Evolutionary conservation across 2,888 invertebrate species (phyloP), one percentile per base, ranked within the genome.

Genomic region (Plutella xylostella): DNA sequence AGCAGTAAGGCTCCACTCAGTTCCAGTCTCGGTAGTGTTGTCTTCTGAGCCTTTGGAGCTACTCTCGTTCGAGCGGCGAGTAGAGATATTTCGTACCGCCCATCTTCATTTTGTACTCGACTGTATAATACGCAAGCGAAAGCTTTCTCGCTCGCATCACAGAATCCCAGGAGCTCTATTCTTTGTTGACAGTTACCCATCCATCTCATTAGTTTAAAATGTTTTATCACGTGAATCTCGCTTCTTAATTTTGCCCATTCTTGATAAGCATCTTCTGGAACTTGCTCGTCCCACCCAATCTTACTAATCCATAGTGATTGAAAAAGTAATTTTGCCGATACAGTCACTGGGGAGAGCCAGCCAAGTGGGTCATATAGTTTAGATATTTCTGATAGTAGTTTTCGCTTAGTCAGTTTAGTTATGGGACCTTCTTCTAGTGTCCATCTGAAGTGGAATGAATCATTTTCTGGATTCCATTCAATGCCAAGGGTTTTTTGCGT

Each of bases 401-500:
- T 4, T 15, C 52, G 43, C 43, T 51, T 51, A 11, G 51, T 50
- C 33, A 47, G 30, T 25, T 22, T 33, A 4, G 14, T 12, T 7
- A 25, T 5, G 25, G n/a, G n/a, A 2, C 22, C 14, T 12, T 14
- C 1, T 3, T 42, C 20, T 15, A 47, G 18, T 30, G 37, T 37
- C 43, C 42, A 46, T 34, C 51, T 51, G n/a, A 52, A 52, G 4
- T 43, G 34, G 38, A 48, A 51, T 0, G 20, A 47, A 20, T 45
- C 38, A 4, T 12, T 7, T n/a, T n/a, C 21, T n/a, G 38, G 4
- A 15, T 38, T 38, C 20, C 21, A 38, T 12, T 7, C 21, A 7
- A 38, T 20, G 4, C 38, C 38, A n/a, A 38, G 38, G n/a, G 38
- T 38, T 21, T 38, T 38, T 11, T 19, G 15, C n/a, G 22, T 14